A percentile compares a stretch with the other conserved stretches of the same genome.
Conservation (phyloP, 2,888 invertebrate species). For the Thalpophila matura region DNA sequence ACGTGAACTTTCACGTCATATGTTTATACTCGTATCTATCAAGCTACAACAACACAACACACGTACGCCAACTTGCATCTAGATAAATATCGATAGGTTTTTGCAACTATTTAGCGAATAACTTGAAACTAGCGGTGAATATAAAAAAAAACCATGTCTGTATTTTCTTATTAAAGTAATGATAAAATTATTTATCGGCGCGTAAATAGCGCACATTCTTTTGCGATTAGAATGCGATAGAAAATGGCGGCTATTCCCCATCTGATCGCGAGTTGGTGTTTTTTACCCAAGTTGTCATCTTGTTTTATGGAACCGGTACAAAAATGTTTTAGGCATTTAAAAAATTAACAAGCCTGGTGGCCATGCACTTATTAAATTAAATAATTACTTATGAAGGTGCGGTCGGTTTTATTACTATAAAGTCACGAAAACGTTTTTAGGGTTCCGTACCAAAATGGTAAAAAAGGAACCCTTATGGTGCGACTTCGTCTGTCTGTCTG, state of each 20-base stretch:
- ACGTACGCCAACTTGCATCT: conserved; percentile 29
- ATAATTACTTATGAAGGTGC: neutral
- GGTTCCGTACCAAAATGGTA: too few relatives aligned
- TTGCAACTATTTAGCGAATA: conserved; percentile 31
- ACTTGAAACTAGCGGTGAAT: neutral
- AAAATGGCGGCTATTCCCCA: conserved; percentile 11
- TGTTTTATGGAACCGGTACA: conserved; percentile 12
- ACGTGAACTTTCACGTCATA: conserved; percentile 88
- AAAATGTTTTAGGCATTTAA: conserved; percentile 1
- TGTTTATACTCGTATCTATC: conserved; percentile 77
- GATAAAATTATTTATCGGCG: conserved; percentile 17
- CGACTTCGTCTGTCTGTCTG: too few relatives aligned
- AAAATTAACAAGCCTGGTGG: conserved; percentile 6
- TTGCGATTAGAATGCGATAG: conserved; percentile 33
- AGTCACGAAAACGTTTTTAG: neutral
- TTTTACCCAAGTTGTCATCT: conserved; percentile 4
- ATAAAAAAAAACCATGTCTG: conserved; percentile 6
- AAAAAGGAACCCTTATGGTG: too few relatives aligned
- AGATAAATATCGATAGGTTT: conserved; percentile 31
- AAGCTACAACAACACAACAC: conserved; percentile 52
- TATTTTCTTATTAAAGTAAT: conserved; percentile 4
- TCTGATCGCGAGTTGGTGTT: conserved; percentile 5
- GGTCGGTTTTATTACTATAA: neutral
- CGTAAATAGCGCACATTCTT: conserved; percentile 19
- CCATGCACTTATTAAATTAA: conserved; percentile 12